A percentile compares a stretch with the other conserved stretches of the same genome.
phyloP scores from a whole-genome alignment of 2,113 vertebrate genomes.

The Echinops telfairi region DNA sequence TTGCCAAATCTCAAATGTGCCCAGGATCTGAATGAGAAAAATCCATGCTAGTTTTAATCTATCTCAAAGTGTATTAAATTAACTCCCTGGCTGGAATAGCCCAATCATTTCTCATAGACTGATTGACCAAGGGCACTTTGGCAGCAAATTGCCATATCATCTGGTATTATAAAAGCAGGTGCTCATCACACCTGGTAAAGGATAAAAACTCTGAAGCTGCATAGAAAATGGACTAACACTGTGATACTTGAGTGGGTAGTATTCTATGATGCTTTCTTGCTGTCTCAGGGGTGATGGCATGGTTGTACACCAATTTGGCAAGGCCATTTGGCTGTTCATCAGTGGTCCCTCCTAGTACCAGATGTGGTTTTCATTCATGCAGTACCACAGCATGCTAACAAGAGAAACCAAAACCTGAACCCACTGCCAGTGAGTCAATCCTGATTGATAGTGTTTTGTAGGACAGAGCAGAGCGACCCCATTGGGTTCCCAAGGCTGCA shows the following conservation, averaged over 20 bases:
- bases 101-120: not conserved
- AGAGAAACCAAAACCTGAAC: not conserved
- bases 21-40: not conserved
- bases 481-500: too few species aligned
- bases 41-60: constrained; percentile 25
- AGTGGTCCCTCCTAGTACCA: not conserved
- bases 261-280: not conserved
- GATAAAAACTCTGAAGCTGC: not conserved
- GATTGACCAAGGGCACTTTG: not conserved
- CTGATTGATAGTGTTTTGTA: too few species aligned
- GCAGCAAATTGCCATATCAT: not conserved
- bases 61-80: not conserved
- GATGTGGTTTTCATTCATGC: not conserved
- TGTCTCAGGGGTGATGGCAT: not conserved
- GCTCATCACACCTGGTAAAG: not conserved
- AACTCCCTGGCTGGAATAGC: not conserved
- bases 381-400: not conserved
- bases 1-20: constrained; percentile 27
- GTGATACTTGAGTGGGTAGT: not conserved
- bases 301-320: not conserved
- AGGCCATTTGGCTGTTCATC: not conserved
- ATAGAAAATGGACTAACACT: not conserved
- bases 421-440: too few species aligned
- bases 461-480: too few species aligned
- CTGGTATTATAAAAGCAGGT: not conserved